Conservation (phyloP, 2,113 vertebrate genomes). For the Trematocara variabile region DNA sequence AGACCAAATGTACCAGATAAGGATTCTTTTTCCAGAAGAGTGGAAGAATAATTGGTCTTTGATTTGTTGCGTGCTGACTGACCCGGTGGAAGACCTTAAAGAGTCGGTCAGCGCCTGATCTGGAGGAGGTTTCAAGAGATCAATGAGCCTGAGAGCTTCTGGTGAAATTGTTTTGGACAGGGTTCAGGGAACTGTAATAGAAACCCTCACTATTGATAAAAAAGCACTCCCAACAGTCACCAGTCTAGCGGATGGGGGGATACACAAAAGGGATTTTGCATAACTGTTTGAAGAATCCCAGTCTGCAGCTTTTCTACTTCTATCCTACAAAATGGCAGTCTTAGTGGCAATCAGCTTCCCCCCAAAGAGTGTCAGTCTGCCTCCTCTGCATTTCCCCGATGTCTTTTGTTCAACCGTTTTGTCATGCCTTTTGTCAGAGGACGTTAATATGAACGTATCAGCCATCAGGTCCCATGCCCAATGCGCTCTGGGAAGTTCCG, state of each 20-base stretch:
- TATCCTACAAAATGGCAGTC: conserved; percentile 57
- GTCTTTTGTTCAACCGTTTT: conserved; percentile 50
- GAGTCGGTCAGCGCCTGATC: conserved; percentile 15
- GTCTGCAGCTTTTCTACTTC: conserved; percentile 14
- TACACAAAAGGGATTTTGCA: background rate
- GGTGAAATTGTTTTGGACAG: background rate
- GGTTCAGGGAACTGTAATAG: conserved; percentile 2
- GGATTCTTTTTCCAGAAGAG: background rate
- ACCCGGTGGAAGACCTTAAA: conserved; percentile 8
- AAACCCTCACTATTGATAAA: conserved; percentile 3
- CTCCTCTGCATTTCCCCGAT: conserved; percentile 31
- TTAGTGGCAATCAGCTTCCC: conserved; percentile 45
- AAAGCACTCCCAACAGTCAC: background rate
- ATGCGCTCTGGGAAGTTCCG: conserved; percentile 53
- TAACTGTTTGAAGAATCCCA: conserved; percentile 36
- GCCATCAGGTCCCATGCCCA: conserved; percentile 55
- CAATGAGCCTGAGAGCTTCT: conserved; percentile 13
- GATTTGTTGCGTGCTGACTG: background rate
- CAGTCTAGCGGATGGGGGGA: background rate
- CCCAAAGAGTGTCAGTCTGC: conserved; percentile 26
- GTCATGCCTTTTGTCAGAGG: conserved; percentile 43
- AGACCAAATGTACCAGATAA: background rate
- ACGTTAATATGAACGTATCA: conserved; percentile 48
- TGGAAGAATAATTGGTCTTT: conserved; percentile 5
- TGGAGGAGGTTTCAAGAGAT: background rate